phyloP scores from a whole-genome alignment of 2,113 vertebrate species.

The Gulo gulo region DNA sequence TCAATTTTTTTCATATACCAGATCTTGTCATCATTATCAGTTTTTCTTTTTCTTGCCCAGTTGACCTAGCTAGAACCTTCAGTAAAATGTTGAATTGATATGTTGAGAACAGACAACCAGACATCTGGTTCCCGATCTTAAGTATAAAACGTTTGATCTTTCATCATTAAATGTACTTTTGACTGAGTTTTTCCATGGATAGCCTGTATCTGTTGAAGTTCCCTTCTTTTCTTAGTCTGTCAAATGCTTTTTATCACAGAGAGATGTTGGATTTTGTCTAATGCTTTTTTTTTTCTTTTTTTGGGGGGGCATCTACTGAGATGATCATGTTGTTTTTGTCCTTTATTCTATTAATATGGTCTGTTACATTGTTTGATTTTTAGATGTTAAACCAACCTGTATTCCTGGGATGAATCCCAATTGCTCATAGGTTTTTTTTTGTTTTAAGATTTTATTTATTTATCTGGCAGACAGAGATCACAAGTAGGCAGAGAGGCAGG shows the following conservation, averaged over 20 bases:
- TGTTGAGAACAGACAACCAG: background rate
- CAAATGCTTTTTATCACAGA: slow-evolving; percentile 10
- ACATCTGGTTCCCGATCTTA: background rate
- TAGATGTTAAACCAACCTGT: slow-evolving; percentile 36
- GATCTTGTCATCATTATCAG: background rate
- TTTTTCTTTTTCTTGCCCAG: slow-evolving; percentile 31
- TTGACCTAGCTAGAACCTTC: background rate
- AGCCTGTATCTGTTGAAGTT: background rate
- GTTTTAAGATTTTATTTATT: background rate
- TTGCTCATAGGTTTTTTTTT: background rate
- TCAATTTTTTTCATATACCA: background rate
- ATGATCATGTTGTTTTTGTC: background rate
- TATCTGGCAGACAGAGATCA: too few species aligned
- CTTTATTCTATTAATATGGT: background rate
- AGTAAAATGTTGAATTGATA: background rate
- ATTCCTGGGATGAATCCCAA: slow-evolving; percentile 20
- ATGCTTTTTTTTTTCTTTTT: background rate
- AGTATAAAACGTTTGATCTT: background rate
- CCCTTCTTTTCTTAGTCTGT: background rate
- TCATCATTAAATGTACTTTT: background rate
- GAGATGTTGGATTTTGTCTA: background rate
- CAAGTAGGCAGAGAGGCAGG: too few species aligned
- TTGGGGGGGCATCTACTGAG: background rate
- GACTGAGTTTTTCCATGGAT: background rate
- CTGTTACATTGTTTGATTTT: background rate